Evolutionary conservation across 2,888 invertebrate species (phyloP).

Genomic region (Tetanocera ferruginea): DNA sequence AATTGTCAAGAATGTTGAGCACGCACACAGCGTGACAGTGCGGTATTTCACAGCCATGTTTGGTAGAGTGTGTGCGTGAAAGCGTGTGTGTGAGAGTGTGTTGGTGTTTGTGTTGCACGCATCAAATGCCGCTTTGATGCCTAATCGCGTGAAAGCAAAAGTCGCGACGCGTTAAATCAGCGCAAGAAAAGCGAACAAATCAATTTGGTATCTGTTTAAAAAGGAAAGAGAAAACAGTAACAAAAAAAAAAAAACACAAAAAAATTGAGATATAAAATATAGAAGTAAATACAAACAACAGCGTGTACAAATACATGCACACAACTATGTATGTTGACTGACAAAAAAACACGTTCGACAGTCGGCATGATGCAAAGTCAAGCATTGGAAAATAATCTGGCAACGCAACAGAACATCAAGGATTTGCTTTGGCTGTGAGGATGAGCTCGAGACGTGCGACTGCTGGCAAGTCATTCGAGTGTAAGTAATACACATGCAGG

Average conservation of each 20-base stretch:
- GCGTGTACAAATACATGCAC: neutral
- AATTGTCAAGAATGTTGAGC: constrained; percentile 5
- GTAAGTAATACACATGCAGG: constrained; percentile 23
- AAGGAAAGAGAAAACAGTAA: neutral
- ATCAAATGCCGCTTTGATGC: constrained; percentile 37
- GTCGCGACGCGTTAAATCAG: constrained; percentile 39
- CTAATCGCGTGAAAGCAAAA: constrained; percentile 43
- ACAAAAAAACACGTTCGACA: neutral
- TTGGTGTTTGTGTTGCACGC: neutral
- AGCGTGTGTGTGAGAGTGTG: neutral
- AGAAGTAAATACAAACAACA: neutral
- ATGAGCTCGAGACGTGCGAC: neutral
- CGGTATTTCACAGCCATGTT: neutral
- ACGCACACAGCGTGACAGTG: neutral
- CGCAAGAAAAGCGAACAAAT: constrained; percentile 17
- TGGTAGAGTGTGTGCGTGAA: neutral
- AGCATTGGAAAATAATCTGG: neutral
- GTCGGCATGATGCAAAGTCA: neutral
- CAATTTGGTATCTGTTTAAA: constrained; percentile 14
- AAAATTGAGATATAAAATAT: neutral
- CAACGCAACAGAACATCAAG: neutral
- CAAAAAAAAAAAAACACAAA: neutral
- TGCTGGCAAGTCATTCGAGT: constrained; percentile 15
- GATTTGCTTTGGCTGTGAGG: too few relatives aligned
- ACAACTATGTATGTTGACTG: constrained; percentile 7